A percentile compares a stretch with the other conserved stretches of the same genome.
Conservation (phyloP, 2,113 vertebrate species). For the Dipodomys merriami region DNA sequence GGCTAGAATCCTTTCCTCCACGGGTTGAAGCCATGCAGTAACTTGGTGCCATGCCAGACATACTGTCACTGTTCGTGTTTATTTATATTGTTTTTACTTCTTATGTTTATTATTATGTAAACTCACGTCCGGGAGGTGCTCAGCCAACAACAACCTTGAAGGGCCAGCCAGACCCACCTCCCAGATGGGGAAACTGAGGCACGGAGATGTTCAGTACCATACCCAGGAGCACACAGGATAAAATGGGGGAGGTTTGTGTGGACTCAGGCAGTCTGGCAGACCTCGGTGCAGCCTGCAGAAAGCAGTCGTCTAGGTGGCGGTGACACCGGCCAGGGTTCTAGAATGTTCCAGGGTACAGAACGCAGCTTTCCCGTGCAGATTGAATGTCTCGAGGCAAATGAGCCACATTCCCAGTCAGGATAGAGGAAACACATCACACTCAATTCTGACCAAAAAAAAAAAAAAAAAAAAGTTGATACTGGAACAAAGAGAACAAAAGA, state of each 20-base stretch:
- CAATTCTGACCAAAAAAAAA: background rate
- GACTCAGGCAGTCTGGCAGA: background rate
- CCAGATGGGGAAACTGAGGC: conserved; percentile 13
- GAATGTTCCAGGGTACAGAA: background rate
- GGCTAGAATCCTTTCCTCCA: background rate
- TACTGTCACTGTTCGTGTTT: background rate
- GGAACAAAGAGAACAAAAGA: conserved; percentile 73
- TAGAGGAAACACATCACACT: background rate
- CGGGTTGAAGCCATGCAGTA: background rate
- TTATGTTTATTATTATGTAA: no score
- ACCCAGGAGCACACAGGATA: background rate
- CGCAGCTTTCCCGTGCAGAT: background rate
- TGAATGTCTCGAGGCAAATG: background rate
- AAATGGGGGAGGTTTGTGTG: rapidly evolving
- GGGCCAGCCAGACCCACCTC: background rate
- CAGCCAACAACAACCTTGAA: background rate
- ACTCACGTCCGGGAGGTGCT: background rate
- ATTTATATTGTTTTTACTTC: no score
- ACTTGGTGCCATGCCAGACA: no score
- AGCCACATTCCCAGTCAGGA: background rate
- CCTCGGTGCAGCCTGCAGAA: no score
- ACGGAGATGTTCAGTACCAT: background rate
- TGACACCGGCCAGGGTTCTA: background rate
- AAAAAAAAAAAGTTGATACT: background rate
- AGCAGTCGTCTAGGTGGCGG: no score